Percentiles rank a stretch among this genome's conserved stretches.
Evolutionary conservation across 1,140 invertebrate species (phyloP).

Genomic region (Goniozus legneri): DNA sequence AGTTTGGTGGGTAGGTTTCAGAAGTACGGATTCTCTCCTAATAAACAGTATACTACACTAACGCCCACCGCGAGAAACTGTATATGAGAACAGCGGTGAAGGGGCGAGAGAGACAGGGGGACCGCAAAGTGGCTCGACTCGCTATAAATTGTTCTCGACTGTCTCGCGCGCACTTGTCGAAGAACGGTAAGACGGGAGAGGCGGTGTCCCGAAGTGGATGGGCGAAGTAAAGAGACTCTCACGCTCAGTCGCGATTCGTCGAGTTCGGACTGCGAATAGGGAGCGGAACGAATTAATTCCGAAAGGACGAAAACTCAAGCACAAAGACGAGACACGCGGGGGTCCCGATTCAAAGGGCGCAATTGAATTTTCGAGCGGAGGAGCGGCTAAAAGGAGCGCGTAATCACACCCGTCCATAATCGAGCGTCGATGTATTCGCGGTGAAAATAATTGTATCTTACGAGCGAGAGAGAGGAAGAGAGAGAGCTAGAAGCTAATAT

Average conservation of each 20-base stretch:
- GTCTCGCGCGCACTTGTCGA: slow-evolving; percentile 14
- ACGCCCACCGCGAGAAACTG: no score
- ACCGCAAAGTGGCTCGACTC: slow-evolving; percentile 28
- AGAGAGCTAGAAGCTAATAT: no score
- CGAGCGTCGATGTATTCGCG: no score
- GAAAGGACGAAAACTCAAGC: slow-evolving; percentile 33
- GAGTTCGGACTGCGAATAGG: slow-evolving; percentile 21
- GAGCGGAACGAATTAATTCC: slow-evolving; percentile 39
- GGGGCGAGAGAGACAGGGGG: background rate
- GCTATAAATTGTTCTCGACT: slow-evolving; percentile 30
- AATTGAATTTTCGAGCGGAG: slow-evolving; percentile 14
- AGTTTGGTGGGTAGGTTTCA: no score
- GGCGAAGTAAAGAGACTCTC: background rate
- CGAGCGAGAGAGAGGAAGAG: no score
- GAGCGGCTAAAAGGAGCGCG: background rate
- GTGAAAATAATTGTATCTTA: no score
- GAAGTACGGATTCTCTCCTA: no score
- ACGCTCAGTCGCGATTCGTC: slow-evolving; percentile 15
- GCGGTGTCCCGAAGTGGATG: slow-evolving; percentile 12
- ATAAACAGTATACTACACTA: no score
- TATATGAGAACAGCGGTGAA: background rate
- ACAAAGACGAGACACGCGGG: slow-evolving; percentile 32
- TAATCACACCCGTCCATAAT: no score
- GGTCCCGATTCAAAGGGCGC: slow-evolving; percentile 29
- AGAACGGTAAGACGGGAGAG: no score